Conservation (phyloP, 2,888 invertebrate species). For the Antheraea assamensis region DNA sequence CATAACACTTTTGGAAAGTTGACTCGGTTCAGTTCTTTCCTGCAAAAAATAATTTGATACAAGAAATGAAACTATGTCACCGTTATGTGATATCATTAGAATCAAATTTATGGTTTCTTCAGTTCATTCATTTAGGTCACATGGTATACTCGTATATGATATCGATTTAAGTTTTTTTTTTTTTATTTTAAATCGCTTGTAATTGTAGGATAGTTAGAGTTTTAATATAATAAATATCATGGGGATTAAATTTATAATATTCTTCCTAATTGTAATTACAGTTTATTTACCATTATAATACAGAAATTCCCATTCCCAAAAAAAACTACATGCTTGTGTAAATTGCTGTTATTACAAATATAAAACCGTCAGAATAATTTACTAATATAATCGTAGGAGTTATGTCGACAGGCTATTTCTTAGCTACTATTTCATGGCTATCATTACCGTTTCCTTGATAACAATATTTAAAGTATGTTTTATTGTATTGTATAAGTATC, state of each 20-base stretch:
- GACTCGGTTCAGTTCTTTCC: slow-evolving; percentile 65
- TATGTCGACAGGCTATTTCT: background rate
- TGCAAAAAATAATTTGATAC: slow-evolving; percentile 49
- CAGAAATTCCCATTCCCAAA: background rate
- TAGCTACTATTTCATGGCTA: background rate
- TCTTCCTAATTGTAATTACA: background rate
- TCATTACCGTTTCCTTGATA: no score
- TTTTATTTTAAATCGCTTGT: slow-evolving; percentile 40
- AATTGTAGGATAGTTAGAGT: slow-evolving; percentile 39
- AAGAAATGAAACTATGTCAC: slow-evolving; percentile 40
- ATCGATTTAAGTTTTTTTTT: slow-evolving; percentile 48
- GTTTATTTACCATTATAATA: background rate
- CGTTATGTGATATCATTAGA: slow-evolving; percentile 44
- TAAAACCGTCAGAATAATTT: background rate
- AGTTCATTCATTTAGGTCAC: no score
- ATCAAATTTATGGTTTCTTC: slow-evolving; percentile 39
- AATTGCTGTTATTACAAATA: background rate
- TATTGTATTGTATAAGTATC: no score
- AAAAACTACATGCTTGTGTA: background rate
- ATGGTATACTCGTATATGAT: slow-evolving; percentile 41
- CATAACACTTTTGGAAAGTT: slow-evolving; percentile 61
- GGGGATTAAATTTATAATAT: background rate
- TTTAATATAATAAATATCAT: slow-evolving; percentile 5
- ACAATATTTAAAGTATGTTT: no score
- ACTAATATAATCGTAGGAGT: background rate